Conservation (phyloP, 2,888 invertebrate genomes). For the Barypeithes pellucidus region DNA sequence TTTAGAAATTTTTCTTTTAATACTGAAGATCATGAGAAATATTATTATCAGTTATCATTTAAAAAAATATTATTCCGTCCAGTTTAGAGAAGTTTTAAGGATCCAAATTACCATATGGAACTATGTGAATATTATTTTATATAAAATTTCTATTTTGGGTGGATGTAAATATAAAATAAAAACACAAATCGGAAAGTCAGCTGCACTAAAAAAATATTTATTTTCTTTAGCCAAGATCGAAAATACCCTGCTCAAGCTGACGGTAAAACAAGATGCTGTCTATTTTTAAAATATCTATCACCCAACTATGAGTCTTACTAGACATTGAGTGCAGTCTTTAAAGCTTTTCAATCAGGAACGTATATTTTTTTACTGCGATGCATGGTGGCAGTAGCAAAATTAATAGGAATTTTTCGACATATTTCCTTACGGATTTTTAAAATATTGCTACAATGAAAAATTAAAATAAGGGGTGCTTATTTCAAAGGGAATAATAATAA, state of each 20-base stretch:
- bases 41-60: no score
- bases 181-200: slow-evolving; percentile 47
- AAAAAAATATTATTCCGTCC: no score
- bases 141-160: slow-evolving; percentile 42
- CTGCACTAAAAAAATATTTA: slow-evolving; percentile 51
- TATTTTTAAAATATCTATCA: slow-evolving; percentile 53
- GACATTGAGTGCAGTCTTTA: slow-evolving; percentile 3
- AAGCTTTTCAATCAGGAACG: neutral
- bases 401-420: no score
- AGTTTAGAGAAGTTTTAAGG: neutral
- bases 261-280: slow-evolving; percentile 41
- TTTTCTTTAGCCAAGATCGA: slow-evolving; percentile 51
- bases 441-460: no score
- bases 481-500: no score
- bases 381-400: no score
- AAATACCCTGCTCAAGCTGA: slow-evolving; percentile 50
- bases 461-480: no score
- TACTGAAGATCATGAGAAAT: no score
- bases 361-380: no score
- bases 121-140: neutral
- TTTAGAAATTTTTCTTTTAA: no score
- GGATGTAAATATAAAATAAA: slow-evolving; percentile 42
- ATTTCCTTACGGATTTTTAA: no score
- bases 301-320: slow-evolving; percentile 43
- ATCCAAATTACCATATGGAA: neutral